Base-by-base conservation (phyloP, 2,888 invertebrate genomes). In the Euproctis similis region DNA sequence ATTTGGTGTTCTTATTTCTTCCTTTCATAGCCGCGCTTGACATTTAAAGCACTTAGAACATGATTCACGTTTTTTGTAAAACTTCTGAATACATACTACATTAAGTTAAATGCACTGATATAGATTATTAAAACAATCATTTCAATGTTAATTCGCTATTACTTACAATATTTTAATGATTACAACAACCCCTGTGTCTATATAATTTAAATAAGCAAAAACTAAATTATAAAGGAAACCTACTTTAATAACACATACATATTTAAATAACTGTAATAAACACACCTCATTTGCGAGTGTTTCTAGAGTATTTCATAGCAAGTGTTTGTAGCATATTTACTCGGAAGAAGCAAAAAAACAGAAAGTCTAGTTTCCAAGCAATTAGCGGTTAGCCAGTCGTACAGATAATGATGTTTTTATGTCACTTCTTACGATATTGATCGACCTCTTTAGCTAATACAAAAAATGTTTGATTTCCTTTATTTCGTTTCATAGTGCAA, bases 1-100 rank as follows among this genome's bases (percentile, higher is more conserved):
- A 72, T 78, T 76, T 70, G 60, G 55, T 54, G 56, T 58, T 43
- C 43, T 55, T 57, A 49, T 48, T 52, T 53, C 59, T 56, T 56
- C 72, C 71, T 74, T 74, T 73, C 69, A 71, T 68, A 57, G 52
- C 47, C 34, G 36, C 44, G 41, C 54, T 57, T 70, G 74, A 65
- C 74, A 78, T 81, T 80, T 72, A 60, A 60, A 61, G 46, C 40
- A 54, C 46, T 53, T 43, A 44, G 55, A 53, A 59, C 58, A 59
- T 52, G 51, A 58, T 53, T 57, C 55, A 56, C 55, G 53, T 57
- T 39, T 48, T 35, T n/a, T n/a, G n/a, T n/a, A n/a, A n/a, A n/a
- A n/a, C n/a, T n/a, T n/a, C n/a, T n/a, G n/a, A n/a, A n/a, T n/a
- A n/a, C n/a, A n/a, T n/a, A n/a, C n/a, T n/a, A n/a, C n/a, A n/a